Evolutionary conservation across 2,888 invertebrate species (phyloP), one percentile per base, ranked within the genome.

Genomic region (Oscheius sp.): DNA sequence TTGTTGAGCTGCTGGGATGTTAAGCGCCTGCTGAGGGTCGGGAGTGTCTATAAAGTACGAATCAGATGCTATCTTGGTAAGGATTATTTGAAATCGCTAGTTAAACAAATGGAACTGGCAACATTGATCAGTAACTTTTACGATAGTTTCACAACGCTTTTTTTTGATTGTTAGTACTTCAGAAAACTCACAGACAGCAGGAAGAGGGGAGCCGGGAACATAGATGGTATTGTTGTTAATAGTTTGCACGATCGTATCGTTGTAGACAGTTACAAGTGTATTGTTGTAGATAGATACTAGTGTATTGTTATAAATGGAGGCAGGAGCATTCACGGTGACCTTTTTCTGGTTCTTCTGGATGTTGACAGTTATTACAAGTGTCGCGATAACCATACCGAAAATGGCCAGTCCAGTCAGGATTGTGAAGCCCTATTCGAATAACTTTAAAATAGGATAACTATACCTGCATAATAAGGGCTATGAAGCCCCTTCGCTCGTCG

Each of bases 361-460:
- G 49, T 71, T 71, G 54, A 61, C 50, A 2, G 73, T 63, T 22
- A 68, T 73, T 36, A 78, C 64, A 20, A 78, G 74, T 41, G 71
- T 71, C 8, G 72, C 74, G 33, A 78, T 78, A 4, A 67, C 67
- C 0, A 78, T 71, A 67, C 78, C 78, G 12, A 78, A 70, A 14
- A 71, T 70, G 33, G 71, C 74, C 14, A 67, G 45, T 8, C 41
- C 12, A 12, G 44, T 12, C 20, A 66, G 65, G n/a, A 66, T 24
- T 9, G 51, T n/a, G 32, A 62, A 59, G 26, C 30, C 54, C 54
- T 54, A 33, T n/a, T n/a, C 20, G 8, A 32, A 17, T 17, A 33
- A 5, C 5, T 14, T 14, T 4, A 17, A 17, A 33, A 12, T 54
- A 20, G 32, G 32, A n/a, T 2, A 54, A 24, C 20, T 32, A 2